These are phyloP conservation scores for Enhydra lutris DNA, from an alignment of 2,113 vertebrate species.

Conservation along the genomic window DNA sequence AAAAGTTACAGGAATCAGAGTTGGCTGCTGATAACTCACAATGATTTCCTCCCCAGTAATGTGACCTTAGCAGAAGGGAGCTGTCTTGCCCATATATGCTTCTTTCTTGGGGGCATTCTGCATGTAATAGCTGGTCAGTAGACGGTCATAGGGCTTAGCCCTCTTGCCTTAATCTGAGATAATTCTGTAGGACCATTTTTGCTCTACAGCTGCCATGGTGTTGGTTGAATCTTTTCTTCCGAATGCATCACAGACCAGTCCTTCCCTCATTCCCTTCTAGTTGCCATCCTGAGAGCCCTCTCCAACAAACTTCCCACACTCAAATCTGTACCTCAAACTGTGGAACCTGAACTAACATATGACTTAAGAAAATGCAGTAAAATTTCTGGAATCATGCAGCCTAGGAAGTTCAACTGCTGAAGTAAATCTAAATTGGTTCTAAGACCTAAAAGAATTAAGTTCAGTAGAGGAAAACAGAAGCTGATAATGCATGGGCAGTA, in stretches of 20 bases:
- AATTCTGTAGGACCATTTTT: background rate
- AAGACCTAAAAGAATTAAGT: background rate
- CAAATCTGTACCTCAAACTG: background rate
- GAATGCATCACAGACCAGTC: background rate
- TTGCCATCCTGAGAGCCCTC: background rate
- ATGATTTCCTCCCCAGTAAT: background rate
- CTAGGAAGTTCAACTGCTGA: background rate
- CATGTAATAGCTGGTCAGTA: background rate
- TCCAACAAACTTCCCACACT: background rate
- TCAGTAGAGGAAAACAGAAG: background rate
- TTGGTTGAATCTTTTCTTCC: background rate
- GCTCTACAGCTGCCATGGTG: background rate
- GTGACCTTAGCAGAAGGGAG: background rate
- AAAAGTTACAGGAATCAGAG: background rate
- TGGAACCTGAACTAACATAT: background rate
- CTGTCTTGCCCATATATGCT: background rate
- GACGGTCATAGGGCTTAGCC: too few species aligned
- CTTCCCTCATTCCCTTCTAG: background rate
- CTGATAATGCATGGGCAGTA: background rate
- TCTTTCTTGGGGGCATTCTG: background rate
- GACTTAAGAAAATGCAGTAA: background rate
- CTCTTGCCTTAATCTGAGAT: background rate
- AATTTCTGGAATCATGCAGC: background rate
- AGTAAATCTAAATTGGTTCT: background rate
- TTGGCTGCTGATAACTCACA: background rate